Conservation (phyloP, 2,888 invertebrate genomes). For the Crocallis elinguaria region DNA sequence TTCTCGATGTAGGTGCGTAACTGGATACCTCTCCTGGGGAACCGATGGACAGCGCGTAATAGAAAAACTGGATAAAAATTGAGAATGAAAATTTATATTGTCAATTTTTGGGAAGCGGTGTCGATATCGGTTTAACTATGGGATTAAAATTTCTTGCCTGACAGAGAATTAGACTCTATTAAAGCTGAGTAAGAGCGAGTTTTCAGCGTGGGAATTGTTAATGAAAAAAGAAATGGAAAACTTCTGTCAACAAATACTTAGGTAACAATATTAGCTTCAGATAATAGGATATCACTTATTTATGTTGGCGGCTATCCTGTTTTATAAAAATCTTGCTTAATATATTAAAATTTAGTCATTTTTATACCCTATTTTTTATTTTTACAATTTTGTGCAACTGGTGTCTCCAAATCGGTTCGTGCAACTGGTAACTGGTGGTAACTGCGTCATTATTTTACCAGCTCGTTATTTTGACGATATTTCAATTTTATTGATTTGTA, state of each 20-base stretch:
- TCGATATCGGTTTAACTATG: constrained; percentile 48
- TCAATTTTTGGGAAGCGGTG: constrained; percentile 57
- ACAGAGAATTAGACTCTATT: constrained; percentile 24
- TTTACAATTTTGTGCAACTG: no score
- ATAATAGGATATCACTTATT: constrained; percentile 26
- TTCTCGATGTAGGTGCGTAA: constrained; percentile 73
- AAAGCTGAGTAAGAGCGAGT: constrained; percentile 5
- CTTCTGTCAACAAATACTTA: constrained; percentile 35
- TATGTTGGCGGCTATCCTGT: constrained; percentile 1
- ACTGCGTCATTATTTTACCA: no score
- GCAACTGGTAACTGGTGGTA: no score
- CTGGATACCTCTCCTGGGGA: constrained; percentile 68
- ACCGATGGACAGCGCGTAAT: constrained; percentile 73
- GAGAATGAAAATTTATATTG: constrained; percentile 73
- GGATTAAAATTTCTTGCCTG: constrained; percentile 32
- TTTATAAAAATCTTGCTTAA: neutral
- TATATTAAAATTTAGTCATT: no score
- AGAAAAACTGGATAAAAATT: constrained; percentile 72
- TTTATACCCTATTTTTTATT: no score
- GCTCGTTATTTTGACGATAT: no score
- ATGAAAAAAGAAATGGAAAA: constrained; percentile 37
- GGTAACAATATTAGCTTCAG: constrained; percentile 18
- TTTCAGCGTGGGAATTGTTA: constrained; percentile 13
- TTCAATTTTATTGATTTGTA: no score
- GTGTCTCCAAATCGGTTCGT: no score